These are phyloP conservation scores for Pyrocephalus nanus DNA, from an alignment of 2,797 vertebrate species.

Conservation along the genomic window DNA sequence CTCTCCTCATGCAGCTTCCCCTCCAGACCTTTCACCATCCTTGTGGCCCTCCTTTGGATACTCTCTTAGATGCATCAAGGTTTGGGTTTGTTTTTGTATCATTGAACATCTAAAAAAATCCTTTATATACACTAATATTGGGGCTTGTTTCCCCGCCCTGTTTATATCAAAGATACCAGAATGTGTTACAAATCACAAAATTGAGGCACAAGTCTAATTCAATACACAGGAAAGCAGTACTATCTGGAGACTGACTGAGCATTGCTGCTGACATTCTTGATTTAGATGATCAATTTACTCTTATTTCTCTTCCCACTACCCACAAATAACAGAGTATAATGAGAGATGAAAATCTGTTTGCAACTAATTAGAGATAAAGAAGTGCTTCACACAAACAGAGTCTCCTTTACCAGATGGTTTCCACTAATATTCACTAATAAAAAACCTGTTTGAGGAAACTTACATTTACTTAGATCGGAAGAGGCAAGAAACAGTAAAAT, in stretches of 20 bases:
- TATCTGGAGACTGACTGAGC: background rate
- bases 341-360: slow-evolving; percentile 43
- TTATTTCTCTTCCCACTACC: background rate
- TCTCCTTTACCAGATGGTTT: slow-evolving; percentile 45
- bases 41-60: background rate
- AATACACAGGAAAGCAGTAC: background rate
- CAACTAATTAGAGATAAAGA: slow-evolving; percentile 36
- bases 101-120: background rate
- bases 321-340: slow-evolving; percentile 15
- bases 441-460: slow-evolving; percentile 7
- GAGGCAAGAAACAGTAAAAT: slow-evolving; percentile 25
- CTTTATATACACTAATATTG: background rate
- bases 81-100: background rate
- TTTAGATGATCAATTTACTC: slow-evolving; percentile 9
- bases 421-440: slow-evolving; percentile 9
- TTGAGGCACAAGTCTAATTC: background rate
- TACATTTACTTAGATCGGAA: slow-evolving; percentile 13
- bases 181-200: background rate
- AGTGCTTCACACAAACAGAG: slow-evolving; percentile 26
- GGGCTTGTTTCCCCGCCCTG: background rate
- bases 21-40: background rate
- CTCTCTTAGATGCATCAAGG: background rate
- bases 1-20: background rate
- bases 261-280: background rate
- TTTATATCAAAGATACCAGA: background rate